Percentiles rank a stretch among this genome's conserved stretches.
These are phyloP conservation scores for Myanophis thanlyinensis DNA, from an alignment of 2,113 vertebrate species.

Conservation along the genomic window DNA sequence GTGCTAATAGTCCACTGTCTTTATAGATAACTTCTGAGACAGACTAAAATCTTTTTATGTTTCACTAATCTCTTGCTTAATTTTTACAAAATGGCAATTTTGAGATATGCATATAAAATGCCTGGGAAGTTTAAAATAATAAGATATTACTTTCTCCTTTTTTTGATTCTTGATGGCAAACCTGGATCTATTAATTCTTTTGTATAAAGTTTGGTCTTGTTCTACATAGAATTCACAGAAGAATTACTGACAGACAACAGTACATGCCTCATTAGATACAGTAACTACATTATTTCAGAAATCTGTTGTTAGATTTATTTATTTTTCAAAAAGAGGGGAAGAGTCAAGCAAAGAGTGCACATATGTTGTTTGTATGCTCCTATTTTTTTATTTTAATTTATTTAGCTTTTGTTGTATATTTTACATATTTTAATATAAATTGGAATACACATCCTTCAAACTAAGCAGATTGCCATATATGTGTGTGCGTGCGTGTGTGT, in stretches of 20 bases:
- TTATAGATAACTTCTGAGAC: not conserved
- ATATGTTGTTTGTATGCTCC: no score
- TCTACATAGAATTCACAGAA: not conserved
- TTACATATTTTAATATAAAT: no score
- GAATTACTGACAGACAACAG: not conserved
- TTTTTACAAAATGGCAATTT: not conserved
- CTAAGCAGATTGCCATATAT: no score
- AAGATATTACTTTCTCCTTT: not conserved
- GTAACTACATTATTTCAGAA: not conserved
- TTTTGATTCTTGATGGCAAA: not conserved
- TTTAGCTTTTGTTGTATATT: no score
- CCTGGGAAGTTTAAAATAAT: not conserved
- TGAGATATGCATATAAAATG: not conserved
- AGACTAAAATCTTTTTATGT: not conserved
- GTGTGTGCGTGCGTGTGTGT: no score
- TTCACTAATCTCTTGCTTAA: not conserved
- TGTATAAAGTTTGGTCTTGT: not conserved
- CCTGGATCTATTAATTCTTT: not conserved
- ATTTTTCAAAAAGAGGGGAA: not conserved
- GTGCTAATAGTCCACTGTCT: not conserved
- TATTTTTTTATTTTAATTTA: no score
- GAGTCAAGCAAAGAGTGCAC: no score
- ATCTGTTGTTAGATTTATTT: not conserved
- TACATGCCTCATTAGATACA: not conserved
- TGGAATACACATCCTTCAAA: no score